Percentiles rank a stretch among this genome's conserved stretches.
phyloP scores from a whole-genome alignment of 1,140 invertebrate genomes.

The Drosophila pseudoananassae region DNA sequence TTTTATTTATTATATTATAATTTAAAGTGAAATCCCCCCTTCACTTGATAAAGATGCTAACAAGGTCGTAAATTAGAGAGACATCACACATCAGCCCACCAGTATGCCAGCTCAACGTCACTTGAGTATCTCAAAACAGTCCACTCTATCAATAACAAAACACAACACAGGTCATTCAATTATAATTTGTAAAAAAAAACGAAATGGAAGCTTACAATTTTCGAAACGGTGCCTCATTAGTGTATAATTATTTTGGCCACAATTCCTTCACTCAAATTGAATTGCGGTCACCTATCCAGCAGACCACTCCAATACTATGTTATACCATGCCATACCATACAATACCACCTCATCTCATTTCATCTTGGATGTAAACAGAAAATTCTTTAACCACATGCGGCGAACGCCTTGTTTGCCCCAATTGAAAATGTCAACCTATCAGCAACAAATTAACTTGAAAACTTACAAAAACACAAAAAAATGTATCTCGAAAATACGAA shows the following conservation, averaged over 20 bases:
- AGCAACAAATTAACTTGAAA: slow-evolving; percentile 78
- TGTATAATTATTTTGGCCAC: slow-evolving; percentile 49
- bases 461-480: slow-evolving; percentile 51
- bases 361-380: slow-evolving; percentile 29
- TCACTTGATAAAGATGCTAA: slow-evolving; percentile 26
- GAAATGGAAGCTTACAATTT: slow-evolving; percentile 27
- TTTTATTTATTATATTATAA: not conserved
- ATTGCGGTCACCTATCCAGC: slow-evolving; percentile 49
- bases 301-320: not conserved
- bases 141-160: slow-evolving; percentile 34
- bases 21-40: slow-evolving; percentile 1
- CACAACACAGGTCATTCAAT: slow-evolving; percentile 25
- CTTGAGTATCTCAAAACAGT: slow-evolving; percentile 33
- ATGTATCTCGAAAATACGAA: slow-evolving; percentile 30
- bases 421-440: slow-evolving; percentile 79
- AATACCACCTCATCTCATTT: slow-evolving; percentile 42
- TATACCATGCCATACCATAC: not conserved
- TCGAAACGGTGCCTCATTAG: slow-evolving; percentile 30
- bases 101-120: slow-evolving; percentile 36
- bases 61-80: slow-evolving; percentile 18
- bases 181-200: slow-evolving; percentile 22
- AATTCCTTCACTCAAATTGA: slow-evolving; percentile 55
- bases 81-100: slow-evolving; percentile 30
- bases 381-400: slow-evolving; percentile 62
- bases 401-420: slow-evolving; percentile 66